Conservation (phyloP, 1,140 invertebrate species). For the Drosophila willistoni region DNA sequence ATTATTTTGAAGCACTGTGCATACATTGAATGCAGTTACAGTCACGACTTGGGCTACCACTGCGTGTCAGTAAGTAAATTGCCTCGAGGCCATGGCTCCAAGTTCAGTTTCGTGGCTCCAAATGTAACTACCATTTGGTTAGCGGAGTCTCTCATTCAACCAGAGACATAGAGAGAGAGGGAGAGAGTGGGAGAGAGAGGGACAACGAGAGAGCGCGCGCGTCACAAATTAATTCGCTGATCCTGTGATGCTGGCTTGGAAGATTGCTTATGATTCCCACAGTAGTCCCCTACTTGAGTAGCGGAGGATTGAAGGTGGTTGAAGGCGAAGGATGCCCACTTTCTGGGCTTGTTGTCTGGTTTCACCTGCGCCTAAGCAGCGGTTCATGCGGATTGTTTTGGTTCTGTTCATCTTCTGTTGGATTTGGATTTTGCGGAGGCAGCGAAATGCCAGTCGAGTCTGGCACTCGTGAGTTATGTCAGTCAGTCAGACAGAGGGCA, state of each 20-base stretch:
- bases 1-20: constrained; percentile 23
- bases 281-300: constrained; percentile 60
- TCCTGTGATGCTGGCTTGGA: constrained; percentile 38
- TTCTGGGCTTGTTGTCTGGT: constrained; percentile 52
- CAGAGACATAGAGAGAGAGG: constrained; percentile 9
- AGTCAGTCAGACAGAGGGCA: constrained; percentile 65
- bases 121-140: constrained; percentile 38
- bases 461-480: constrained; percentile 69
- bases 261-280: constrained; percentile 69
- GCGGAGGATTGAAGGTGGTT: constrained; percentile 27
- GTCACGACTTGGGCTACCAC: constrained; percentile 57
- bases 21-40: constrained; percentile 41
- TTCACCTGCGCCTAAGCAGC: constrained; percentile 74
- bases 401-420: constrained; percentile 4
- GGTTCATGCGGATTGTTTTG: constrained; percentile 62
- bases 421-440: constrained; percentile 25
- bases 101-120: background rate
- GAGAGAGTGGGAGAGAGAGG: no score
- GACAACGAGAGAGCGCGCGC: constrained; percentile 52
- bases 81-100: constrained; percentile 62
- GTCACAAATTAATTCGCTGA: constrained; percentile 81
- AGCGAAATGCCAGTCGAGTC: constrained; percentile 15
- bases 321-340: constrained; percentile 15
- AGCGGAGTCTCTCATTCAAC: constrained; percentile 12
- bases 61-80: constrained; percentile 64